Percentiles rank a stretch among this genome's conserved stretches.
These are phyloP conservation scores for Microctenopoma lineatum DNA, from an alignment of 2,797 vertebrate genomes.

Conservation along the genomic window DNA sequence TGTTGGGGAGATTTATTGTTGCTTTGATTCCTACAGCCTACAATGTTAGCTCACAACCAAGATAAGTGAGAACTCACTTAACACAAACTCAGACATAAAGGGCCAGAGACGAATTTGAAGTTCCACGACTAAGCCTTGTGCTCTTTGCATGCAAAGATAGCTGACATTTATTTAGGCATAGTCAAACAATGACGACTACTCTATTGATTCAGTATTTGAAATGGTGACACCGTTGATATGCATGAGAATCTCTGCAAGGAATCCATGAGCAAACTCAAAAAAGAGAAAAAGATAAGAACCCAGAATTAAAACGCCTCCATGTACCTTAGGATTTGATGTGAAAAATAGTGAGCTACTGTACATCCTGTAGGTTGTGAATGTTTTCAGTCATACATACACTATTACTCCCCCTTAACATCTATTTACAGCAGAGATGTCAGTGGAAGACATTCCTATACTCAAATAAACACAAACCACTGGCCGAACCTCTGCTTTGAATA, in stretches of 20 bases:
- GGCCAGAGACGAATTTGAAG: conserved; percentile 5
- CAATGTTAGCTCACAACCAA: conserved; percentile 15
- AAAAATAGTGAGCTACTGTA: not conserved
- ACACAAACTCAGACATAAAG: not conserved
- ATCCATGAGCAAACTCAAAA: not conserved
- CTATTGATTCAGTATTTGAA: conserved; percentile 45
- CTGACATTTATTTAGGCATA: conserved; percentile 69
- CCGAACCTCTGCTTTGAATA: conserved; percentile 9
- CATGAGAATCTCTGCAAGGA: conserved; percentile 14
- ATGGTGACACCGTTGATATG: conserved; percentile 38
- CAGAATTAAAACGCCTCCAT: not conserved
- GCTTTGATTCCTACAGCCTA: conserved; percentile 22
- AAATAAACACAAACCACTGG: conserved; percentile 3
- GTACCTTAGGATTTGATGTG: not conserved
- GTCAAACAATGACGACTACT: conserved; percentile 54
- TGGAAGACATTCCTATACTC: conserved; percentile 15
- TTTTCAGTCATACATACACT: conserved; percentile 27
- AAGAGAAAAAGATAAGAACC: not conserved
- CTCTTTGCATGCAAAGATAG: conserved; percentile 54
- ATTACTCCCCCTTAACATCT: conserved; percentile 10
- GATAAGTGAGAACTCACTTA: conserved; percentile 24
- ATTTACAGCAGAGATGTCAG: conserved; percentile 22
- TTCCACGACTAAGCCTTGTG: conserved; percentile 32
- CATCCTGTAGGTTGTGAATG: conserved; percentile 30
- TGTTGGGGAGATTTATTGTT: conserved; percentile 39